A percentile compares a stretch with the other conserved stretches of the same genome.
Conservation (phyloP, 1,140 invertebrate species). For the Eumaeus atala region DNA sequence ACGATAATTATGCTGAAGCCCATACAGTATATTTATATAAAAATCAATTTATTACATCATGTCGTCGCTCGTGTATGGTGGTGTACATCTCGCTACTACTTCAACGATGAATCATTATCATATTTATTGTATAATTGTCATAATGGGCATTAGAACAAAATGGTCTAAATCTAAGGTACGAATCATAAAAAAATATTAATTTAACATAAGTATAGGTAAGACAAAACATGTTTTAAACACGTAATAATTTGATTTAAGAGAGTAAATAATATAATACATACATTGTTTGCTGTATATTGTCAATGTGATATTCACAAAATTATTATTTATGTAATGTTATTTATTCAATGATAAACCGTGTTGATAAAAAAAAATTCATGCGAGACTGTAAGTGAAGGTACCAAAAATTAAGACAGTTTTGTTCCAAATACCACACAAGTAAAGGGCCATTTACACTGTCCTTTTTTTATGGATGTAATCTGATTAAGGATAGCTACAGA, state of each 20-base stretch:
- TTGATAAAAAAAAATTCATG: neutral
- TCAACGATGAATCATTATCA: neutral
- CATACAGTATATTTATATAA: conserved; percentile 2
- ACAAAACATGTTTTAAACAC: too few species aligned
- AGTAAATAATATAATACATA: too few species aligned
- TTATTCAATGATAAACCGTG: neutral
- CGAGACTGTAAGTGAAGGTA: neutral
- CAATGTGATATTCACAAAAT: too few species aligned
- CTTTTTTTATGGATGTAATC: too few species aligned
- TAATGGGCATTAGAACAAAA: neutral
- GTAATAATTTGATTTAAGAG: too few species aligned
- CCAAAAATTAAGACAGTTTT: neutral
- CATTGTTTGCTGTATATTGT: too few species aligned
- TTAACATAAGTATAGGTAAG: neutral
- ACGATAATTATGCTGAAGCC: conserved; percentile 3
- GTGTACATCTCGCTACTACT: neutral
- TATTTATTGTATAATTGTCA: conserved; percentile 2
- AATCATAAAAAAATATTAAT: neutral
- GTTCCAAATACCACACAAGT: neutral
- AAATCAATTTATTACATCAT: conserved; percentile 5
- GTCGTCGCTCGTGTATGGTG: neutral
- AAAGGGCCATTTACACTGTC: too few species aligned
- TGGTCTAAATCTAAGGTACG: neutral
- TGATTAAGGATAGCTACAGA: too few species aligned
- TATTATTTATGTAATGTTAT: too few species aligned